Conservation (phyloP, 1,140 invertebrate genomes). For the Pteromalus puparum region DNA sequence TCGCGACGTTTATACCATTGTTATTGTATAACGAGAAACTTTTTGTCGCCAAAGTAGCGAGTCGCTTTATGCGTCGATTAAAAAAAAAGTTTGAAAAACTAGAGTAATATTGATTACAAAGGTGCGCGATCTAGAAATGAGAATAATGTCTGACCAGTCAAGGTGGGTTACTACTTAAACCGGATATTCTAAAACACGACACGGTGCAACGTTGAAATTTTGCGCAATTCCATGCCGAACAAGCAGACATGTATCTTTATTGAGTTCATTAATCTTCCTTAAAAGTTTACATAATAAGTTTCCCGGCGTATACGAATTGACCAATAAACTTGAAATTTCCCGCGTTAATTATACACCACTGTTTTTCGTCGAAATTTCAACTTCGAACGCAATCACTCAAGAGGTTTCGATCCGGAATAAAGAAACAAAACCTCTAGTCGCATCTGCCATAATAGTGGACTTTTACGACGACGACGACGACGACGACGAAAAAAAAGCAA, state of each 20-base stretch:
- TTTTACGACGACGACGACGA: too few species aligned
- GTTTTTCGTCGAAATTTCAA: neutral
- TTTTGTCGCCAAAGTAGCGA: neutral
- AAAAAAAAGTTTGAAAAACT: neutral
- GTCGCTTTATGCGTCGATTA: neutral
- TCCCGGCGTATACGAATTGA: neutral
- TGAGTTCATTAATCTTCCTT: neutral
- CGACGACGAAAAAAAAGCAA: slow-evolving; percentile 22
- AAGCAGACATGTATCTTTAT: neutral
- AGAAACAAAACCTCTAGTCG: neutral
- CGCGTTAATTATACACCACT: neutral
- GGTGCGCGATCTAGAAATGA: neutral
- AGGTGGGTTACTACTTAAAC: slow-evolving; percentile 48
- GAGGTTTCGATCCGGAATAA: neutral
- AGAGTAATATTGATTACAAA: neutral
- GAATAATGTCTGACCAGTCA: slow-evolving; percentile 45
- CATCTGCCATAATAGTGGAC: too few species aligned
- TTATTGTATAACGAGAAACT: neutral
- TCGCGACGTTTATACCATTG: too few species aligned
- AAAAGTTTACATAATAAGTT: slow-evolving; percentile 27
- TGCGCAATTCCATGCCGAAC: slow-evolving; percentile 1
- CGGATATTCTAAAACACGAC: neutral
- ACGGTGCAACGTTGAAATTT: neutral
- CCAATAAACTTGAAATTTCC: slow-evolving; percentile 6
- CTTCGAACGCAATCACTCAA: slow-evolving; percentile 1